Evolutionary conservation across 2,888 invertebrate species (phyloP).

Genomic region (Spodoptera picta): DNA sequence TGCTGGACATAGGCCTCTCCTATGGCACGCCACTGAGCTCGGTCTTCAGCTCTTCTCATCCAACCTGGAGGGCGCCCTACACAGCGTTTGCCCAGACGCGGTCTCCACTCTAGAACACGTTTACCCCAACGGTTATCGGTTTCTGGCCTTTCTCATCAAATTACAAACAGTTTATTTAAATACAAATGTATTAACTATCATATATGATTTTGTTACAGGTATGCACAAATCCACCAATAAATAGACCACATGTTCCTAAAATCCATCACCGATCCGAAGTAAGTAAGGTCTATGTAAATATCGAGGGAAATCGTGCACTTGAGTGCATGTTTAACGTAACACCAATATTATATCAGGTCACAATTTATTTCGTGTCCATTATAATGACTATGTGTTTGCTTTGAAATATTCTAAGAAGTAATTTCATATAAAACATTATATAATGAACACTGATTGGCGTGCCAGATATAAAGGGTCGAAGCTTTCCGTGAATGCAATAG

Average conservation of each 20-base stretch:
- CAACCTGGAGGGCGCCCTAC: too few relatives aligned
- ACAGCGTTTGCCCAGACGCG: too few relatives aligned
- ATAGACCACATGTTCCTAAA: neutral
- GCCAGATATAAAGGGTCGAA: conserved; percentile 28
- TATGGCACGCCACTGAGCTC: too few relatives aligned
- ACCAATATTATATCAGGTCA: conserved; percentile 16
- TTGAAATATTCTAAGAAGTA: conserved; percentile 28
- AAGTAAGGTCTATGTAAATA: too few relatives aligned
- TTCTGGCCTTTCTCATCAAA: too few relatives aligned
- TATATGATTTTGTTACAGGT: conserved; percentile 35
- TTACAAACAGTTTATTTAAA: too few relatives aligned
- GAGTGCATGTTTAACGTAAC: conserved; percentile 16
- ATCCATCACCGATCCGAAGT: neutral
- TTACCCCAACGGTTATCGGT: too few relatives aligned
- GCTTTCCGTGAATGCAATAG: conserved; percentile 32
- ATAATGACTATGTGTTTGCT: conserved; percentile 33
- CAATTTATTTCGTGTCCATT: conserved; percentile 35
- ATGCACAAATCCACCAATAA: conserved; percentile 1
- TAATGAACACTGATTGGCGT: conserved; percentile 38
- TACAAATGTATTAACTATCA: neutral
- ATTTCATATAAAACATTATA: conserved; percentile 37
- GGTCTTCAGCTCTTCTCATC: too few relatives aligned
- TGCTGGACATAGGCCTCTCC: too few relatives aligned
- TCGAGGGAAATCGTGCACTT: neutral
- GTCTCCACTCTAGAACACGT: too few relatives aligned